Base-by-base conservation (phyloP, 2,888 invertebrate species). In the Drosophila birchii region DNA sequence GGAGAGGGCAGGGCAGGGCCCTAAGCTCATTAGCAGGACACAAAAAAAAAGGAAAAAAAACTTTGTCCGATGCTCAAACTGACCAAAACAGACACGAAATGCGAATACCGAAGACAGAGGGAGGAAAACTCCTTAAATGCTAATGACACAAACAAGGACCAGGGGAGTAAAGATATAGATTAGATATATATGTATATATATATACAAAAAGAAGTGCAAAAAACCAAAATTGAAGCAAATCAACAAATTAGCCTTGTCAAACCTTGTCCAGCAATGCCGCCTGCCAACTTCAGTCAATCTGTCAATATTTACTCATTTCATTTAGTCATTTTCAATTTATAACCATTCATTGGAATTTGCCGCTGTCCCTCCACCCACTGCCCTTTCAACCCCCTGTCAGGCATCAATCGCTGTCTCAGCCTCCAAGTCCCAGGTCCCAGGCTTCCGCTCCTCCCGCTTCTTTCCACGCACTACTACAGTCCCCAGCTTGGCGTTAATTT, bases 291-390 rank as follows among this genome's bases (percentile, higher is more conserved):
- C 47, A 73, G 64, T 64, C 77, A 78, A 66, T 77, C 86, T 85
- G 89, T 86, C 86, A 86, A 86, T 89, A 86, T 86, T 87, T 86
- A 85, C 85, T 77, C 85, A 87, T 86, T 86, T 86, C 82, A 87
- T 86, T 89, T 78, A 85, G 75, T 87, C 86, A 86, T 71, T 89
- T 89, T 85, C 82, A 85, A 86, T 86, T 86, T 89, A 86, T 86
- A 85, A 73, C 76, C 89, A 89, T 86, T 86, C 81, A 81, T 78
- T 87, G 82, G 87, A 80, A 87, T 81, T 86, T 44, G 7, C 44
- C 44, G 14, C 23, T 14, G 20, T 23, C 23, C 44, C 44, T 3
- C 7, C 49, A 1, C 18, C 51, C 49, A 29, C 12, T 32, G 18
- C 12, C 47, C 49, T 14, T 29, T 18, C 12, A 18, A 1, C n/a